Conservation (phyloP, 1,140 invertebrate genomes). For the Sipha flava region DNA sequence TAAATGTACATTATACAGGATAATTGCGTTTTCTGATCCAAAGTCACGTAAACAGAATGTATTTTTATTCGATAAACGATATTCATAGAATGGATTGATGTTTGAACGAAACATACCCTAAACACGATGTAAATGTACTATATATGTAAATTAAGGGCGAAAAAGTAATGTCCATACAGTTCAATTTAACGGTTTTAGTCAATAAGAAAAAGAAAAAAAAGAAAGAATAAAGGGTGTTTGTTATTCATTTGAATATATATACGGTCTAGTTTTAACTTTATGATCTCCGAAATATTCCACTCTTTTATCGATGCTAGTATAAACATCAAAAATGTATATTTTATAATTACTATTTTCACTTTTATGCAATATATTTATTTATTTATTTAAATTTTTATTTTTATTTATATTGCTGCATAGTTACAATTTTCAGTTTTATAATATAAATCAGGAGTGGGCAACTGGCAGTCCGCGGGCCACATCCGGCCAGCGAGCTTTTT, state of each 20-base stretch:
- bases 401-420: too few relatives aligned
- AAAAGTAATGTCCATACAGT: conserved; percentile 15
- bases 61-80: background rate
- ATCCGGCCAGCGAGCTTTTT: too few relatives aligned
- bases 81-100: background rate
- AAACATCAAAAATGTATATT: too few relatives aligned
- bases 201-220: background rate
- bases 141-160: conserved; percentile 3
- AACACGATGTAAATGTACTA: conserved; percentile 1
- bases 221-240: background rate
- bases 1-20: too few relatives aligned
- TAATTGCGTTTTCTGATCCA: background rate
- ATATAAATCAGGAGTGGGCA: too few relatives aligned
- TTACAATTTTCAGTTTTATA: too few relatives aligned
- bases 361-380: too few relatives aligned
- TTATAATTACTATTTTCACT: too few relatives aligned
- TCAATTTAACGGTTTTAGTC: background rate
- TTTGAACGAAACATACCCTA: background rate
- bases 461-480: too few relatives aligned
- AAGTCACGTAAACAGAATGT: background rate
- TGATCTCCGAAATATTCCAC: background rate
- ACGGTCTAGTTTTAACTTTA: background rate
- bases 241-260: background rate
- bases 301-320: background rate
- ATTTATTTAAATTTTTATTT: too few relatives aligned